Evolutionary conservation across 2,113 vertebrate species (phyloP), one percentile per base, ranked within the genome.

Genomic region (Corythoichthys intestinalis): DNA sequence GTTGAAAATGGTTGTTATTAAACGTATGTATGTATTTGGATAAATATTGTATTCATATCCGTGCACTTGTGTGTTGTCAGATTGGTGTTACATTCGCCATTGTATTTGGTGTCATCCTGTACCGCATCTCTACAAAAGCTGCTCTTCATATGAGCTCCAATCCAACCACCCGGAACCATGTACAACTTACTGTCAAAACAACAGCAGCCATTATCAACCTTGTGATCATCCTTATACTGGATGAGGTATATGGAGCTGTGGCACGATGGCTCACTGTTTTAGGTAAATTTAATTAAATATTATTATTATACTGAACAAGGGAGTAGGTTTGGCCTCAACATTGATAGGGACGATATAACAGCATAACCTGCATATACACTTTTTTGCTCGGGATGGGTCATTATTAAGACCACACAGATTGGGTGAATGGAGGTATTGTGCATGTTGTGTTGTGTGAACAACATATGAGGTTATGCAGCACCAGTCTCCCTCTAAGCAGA

Each of bases 161-260:
- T 6, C 93, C 94, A 0, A 92, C 91, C 0, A 95, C 96, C n/a
- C 90, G 95, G 20, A 96, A 94, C 20, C 94, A 96, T 0, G 94
- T 95, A 0, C 90, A 94, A 1, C 93, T 97, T 79, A 98, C 96
- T 0, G 97, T 99, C 72, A 98, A 96, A 0, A 96, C 97, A 76
- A 99, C 97, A 0, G 96, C 97, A 0, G 97, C 98, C 77, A 98
- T 99, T 74, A 98, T 99, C 79, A 99, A 99, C 89, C 88, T 99
- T 69, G 96, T 99, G 65, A 94, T 99, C 70, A 99, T 99, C 83
- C 95, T 99, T 82, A 95, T 99, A 60, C 88, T 99, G 86, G 97
- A 99, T 2, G 97, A 99, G 81, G 94, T 98, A 0, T 99, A 98
- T 0, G 96, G 95, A 57, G 95, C 94, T 71, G 94, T 99, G 4